Evolutionary conservation across 2,797 vertebrate genomes (phyloP), one percentile per base, ranked within the genome.

Genomic region (Eleutherodactylus coqui): DNA sequence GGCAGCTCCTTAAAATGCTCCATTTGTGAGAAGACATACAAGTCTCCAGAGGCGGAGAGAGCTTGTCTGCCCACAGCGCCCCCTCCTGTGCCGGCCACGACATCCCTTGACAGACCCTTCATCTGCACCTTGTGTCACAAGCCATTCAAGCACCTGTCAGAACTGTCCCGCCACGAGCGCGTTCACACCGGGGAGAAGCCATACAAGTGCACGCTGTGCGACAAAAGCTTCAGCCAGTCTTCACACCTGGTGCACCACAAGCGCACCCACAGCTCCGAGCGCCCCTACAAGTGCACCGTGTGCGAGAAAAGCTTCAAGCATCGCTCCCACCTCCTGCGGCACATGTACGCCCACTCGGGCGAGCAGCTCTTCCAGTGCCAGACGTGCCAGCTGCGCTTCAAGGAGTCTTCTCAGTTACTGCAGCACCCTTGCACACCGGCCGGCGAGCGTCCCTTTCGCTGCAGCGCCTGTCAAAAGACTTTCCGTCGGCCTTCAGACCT

Each of bases 221-320:
- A 98, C 92, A 99, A 99, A 93, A 97, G 97, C 90, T 99, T 99
- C 93, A 99, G 97, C 92, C 98, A 99, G 94, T 98, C 97, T 0
- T 99, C 98, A 0, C 98, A 99, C 91, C 93, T 99, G 45, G 97
- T 97, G 89, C 98, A 99, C 92, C 98, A 99, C 92, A 98, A 99
- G 92, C 96, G 97, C 82, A 99, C 98, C 0, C 98, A 99, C 94
- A 99, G 98, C 91, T 97, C 96, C 0, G 98, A 99, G 89, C 95
- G 98, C 36, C 98, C 98, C 0, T 99, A 98, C 90, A 98, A 98
- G 91, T 99, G 98, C 53, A 96, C 98, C 0, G 97, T 99, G 27
- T 99, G 98, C 0, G 98, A 99, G 88, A 99, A 99, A 94, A 98
- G 96, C 91, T 99, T 99, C 90, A 99, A 99, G 93, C 98, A 99